phyloP scores from a whole-genome alignment of 2,797 vertebrate species.

The Coracias cyanogaster region DNA sequence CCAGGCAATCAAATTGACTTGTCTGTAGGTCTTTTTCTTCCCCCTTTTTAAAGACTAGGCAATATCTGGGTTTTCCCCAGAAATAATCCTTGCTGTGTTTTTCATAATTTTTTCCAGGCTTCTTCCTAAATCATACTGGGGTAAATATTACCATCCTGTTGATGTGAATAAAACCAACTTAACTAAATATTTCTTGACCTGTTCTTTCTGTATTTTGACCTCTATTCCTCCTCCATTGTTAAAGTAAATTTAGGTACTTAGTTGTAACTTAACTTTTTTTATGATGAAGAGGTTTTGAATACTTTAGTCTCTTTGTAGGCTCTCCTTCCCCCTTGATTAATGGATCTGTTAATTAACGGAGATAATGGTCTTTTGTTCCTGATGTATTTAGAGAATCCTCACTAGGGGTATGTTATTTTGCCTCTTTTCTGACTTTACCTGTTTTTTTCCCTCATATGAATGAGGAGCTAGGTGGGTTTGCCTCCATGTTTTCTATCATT shows the following conservation, averaged over 20 bases:
- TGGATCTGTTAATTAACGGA: slow-evolving; percentile 2
- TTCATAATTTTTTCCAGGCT: not conserved
- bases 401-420: not conserved
- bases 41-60: not conserved
- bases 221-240: slow-evolving; percentile 1
- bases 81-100: not conserved
- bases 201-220: slow-evolving; percentile 19
- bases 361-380: not conserved
- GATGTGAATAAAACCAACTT: not conserved
- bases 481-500: not conserved
- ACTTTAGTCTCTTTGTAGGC: not conserved
- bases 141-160: not conserved
- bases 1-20: not conserved
- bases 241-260: not conserved
- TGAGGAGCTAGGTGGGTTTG: not conserved
- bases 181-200: slow-evolving; percentile 1
- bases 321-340: not conserved
- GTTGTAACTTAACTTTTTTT: not conserved
- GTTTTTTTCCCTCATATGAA: not conserved
- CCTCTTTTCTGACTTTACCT: not conserved
- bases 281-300: not conserved
- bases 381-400: not conserved
- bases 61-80: not conserved
- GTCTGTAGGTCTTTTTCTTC: not conserved
- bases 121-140: not conserved